phyloP scores from a whole-genome alignment of 92 coral and sea anemone species.

The Montipora capitata region DNA sequence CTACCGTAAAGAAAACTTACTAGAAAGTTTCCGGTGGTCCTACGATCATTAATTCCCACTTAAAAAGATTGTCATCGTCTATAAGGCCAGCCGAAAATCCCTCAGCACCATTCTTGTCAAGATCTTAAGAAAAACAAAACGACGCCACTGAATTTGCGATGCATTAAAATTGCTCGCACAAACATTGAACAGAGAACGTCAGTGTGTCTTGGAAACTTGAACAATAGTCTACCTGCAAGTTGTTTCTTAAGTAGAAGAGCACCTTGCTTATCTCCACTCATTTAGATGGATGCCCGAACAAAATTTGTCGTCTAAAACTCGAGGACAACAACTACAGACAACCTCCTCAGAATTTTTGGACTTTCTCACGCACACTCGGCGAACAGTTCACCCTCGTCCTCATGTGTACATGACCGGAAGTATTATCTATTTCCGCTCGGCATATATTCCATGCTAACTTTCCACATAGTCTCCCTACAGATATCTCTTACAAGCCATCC shows the following conservation, averaged over 20 bases:
- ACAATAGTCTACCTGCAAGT: conserved; percentile 80
- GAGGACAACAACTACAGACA: background rate
- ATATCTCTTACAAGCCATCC: too few species aligned
- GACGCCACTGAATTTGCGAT: conserved; percentile 72
- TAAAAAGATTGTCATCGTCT: conserved; percentile 93
- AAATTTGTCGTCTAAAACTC: conserved; percentile 8
- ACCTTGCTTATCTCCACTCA: conserved; percentile 92
- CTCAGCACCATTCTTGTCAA: conserved; percentile 84
- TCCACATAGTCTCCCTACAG: too few species aligned
- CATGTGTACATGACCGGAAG: conserved; percentile 73
- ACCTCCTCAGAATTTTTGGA: conserved; percentile 45
- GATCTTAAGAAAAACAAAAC: conserved; percentile 77
- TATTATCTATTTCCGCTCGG: conserved; percentile 43
- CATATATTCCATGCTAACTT: too few species aligned
- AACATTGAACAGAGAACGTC: conserved; percentile 25
- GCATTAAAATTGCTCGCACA: conserved; percentile 22
- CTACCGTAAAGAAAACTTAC: conserved; percentile 79
- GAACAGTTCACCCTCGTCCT: conserved; percentile 64
- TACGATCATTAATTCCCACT: conserved; percentile 96
- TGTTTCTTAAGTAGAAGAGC: conserved; percentile 94
- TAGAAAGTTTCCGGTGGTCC: conserved; percentile 98
- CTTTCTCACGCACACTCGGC: conserved; percentile 37
- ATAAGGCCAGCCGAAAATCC: conserved; percentile 98
- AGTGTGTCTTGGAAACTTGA: conserved; percentile 5
- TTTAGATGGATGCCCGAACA: conserved; percentile 60